Evolutionary conservation across 2,797 vertebrate species (phyloP).

Genomic region (Sphaeramia orbicularis): DNA sequence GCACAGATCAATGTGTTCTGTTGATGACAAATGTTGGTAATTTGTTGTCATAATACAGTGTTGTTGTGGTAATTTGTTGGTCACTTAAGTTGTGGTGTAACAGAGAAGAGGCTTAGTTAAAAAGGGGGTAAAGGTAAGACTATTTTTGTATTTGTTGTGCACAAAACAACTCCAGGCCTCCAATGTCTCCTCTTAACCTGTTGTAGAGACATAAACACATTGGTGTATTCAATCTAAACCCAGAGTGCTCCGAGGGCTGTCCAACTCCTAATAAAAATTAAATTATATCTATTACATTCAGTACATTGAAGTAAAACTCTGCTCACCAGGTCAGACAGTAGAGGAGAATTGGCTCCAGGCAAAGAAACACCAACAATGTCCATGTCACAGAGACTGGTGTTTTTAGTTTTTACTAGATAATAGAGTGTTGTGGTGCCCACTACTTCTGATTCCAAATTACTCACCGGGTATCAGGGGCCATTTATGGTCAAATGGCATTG

Average conservation of each 20-base stretch:
- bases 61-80: no score
- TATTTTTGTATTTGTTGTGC: constrained; percentile 5
- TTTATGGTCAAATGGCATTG: constrained; percentile 46
- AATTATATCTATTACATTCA: constrained; percentile 27
- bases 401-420: constrained; percentile 15
- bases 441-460: constrained; percentile 35
- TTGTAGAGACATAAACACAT: not conserved
- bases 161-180: not conserved
- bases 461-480: constrained; percentile 22
- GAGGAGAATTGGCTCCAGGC: constrained; percentile 30
- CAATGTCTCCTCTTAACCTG: constrained; percentile 4
- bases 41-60: not conserved
- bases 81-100: not conserved
- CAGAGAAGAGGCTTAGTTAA: not conserved
- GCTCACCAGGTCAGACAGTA: constrained; percentile 29
- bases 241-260: constrained; percentile 12
- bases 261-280: constrained; percentile 23
- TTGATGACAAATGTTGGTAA: not conserved
- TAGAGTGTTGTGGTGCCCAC: constrained; percentile 19
- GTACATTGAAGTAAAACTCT: constrained; percentile 18
- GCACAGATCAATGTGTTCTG: no score
- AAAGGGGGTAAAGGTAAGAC: not conserved
- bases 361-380: constrained; percentile 14
- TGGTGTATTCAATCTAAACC: constrained; percentile 8
- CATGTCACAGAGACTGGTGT: constrained; percentile 16